A percentile compares a stretch with the other conserved stretches of the same genome.
Evolutionary conservation across 2,888 invertebrate genomes (phyloP).

Genomic region (Torymus auratus): DNA sequence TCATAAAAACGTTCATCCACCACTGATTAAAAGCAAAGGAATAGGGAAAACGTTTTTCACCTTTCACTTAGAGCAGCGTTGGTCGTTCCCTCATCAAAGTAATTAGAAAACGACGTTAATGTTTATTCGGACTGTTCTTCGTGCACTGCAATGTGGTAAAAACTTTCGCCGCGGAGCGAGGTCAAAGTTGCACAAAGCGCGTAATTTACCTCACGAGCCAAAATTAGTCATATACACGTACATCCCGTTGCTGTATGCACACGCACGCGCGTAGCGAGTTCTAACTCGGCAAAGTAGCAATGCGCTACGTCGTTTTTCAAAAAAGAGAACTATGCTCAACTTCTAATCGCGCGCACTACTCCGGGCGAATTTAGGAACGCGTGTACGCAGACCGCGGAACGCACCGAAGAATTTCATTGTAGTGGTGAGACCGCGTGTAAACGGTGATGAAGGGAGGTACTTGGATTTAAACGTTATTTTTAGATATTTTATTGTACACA

Average conservation of each 20-base stretch:
- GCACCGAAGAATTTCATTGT: neutral
- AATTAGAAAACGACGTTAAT: neutral
- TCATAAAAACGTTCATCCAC: too few relatives aligned
- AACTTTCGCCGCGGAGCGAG: neutral
- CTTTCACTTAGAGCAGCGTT: too few relatives aligned
- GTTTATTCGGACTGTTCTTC: neutral
- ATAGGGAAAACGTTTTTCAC: too few relatives aligned
- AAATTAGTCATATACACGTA: slow-evolving; percentile 6
- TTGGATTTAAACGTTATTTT: too few relatives aligned
- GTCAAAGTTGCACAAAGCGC: slow-evolving; percentile 26
- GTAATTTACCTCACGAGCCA: slow-evolving; percentile 19
- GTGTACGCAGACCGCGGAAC: too few relatives aligned
- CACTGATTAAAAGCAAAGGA: too few relatives aligned
- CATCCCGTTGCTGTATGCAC: too few relatives aligned
- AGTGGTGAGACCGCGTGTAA: neutral
- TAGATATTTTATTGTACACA: too few relatives aligned
- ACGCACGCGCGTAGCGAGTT: too few relatives aligned
- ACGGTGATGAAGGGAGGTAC: too few relatives aligned
- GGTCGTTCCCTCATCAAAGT: neutral
- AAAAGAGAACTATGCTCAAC: slow-evolving; percentile 11
- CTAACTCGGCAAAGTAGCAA: too few relatives aligned
- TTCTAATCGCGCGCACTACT: neutral
- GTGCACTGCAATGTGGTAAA: neutral
- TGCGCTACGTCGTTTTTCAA: slow-evolving; percentile 6
- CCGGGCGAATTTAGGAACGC: neutral